These are phyloP conservation scores for Polia nebulosa DNA, from an alignment of 2,888 invertebrate genomes.

Conservation along the genomic window DNA sequence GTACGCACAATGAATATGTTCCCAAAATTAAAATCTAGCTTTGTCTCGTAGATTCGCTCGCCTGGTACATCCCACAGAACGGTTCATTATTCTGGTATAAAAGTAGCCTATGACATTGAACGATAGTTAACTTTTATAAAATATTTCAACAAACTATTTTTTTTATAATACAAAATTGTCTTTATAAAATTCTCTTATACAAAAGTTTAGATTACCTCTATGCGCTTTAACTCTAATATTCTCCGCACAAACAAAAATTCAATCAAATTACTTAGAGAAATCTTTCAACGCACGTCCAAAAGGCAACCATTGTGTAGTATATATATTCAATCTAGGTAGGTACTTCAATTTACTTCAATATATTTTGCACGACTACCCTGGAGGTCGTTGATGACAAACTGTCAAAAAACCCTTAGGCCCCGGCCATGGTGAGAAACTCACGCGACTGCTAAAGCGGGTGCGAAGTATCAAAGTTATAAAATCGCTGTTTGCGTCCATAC, in stretches of 20 bases:
- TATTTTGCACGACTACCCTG: slow-evolving; percentile 7
- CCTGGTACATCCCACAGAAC: too few relatives aligned
- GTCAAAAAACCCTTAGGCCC: slow-evolving; percentile 12
- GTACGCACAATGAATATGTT: too few relatives aligned
- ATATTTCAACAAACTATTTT: too few relatives aligned
- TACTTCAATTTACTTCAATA: neutral
- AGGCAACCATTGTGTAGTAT: neutral
- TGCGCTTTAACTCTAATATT: neutral
- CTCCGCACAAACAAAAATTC: neutral
- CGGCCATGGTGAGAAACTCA: neutral
- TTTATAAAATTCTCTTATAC: neutral
- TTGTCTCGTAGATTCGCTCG: too few relatives aligned
- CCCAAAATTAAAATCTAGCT: too few relatives aligned
- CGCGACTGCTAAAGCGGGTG: neutral
- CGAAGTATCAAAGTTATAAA: neutral
- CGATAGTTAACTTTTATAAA: too few relatives aligned
- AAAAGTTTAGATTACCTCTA: neutral
- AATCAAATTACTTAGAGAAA: neutral
- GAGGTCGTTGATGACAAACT: slow-evolving; percentile 24
- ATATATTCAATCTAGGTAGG: slow-evolving; percentile 32
- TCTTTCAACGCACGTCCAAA: slow-evolving; percentile 21
- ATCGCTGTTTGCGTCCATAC: neutral
- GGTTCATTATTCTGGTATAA: too few relatives aligned
- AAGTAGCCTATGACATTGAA: too few relatives aligned
- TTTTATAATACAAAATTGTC: neutral